Base-by-base conservation (phyloP, 1,140 invertebrate genomes). In the Melanaphis sacchari region DNA sequence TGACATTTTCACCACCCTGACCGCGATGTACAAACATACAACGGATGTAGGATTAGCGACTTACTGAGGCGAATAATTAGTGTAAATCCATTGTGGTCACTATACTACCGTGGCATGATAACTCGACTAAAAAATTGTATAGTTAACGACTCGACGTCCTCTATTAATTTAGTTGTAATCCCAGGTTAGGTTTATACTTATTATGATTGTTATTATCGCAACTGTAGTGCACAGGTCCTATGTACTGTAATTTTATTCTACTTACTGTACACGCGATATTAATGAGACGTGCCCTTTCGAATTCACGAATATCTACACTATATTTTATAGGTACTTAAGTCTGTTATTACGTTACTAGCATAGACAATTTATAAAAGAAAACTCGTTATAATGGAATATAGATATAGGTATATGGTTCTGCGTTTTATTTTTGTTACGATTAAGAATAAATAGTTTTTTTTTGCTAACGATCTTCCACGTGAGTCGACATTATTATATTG, bases 401-500 rank as follows among this genome's bases (percentile, higher is more conserved):
- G 54, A 59, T 31, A 31, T 59, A 31, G 15, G 15, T n/a, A 31
- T 15, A 66, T 66, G 59, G 59, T n/a, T 15, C 59, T 66, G 59
- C 59, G 9, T 31, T 66, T n/a, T 66, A 31, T 66, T 66, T 66
- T 66, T 31, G 59, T 31, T 15, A 66, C 15, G 59, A 31, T 31
- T 66, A 66, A 31, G 59, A 66, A 66, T 31, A 26, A 66, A 66
- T 31, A 15, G 26, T n/a, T 59, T 2, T 31, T 31, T 59, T 85
- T 31, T 43, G n/a, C n/a, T 85, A 85, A 31, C 31, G 41, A 40
- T 85, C 31, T 24, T 49, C 15, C 41, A 26, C 84, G 40, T 66
- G 59, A 66, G 59, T 66, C 59, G 59, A 66, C 59, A 66, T 66
- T 84, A 84, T 41, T 36, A 49, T 41, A 89, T 22, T 88, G 85